Evolutionary conservation across 2,797 vertebrate species (phyloP), one percentile per base, ranked within the genome.

Genomic region (Takifugu rubripes): DNA sequence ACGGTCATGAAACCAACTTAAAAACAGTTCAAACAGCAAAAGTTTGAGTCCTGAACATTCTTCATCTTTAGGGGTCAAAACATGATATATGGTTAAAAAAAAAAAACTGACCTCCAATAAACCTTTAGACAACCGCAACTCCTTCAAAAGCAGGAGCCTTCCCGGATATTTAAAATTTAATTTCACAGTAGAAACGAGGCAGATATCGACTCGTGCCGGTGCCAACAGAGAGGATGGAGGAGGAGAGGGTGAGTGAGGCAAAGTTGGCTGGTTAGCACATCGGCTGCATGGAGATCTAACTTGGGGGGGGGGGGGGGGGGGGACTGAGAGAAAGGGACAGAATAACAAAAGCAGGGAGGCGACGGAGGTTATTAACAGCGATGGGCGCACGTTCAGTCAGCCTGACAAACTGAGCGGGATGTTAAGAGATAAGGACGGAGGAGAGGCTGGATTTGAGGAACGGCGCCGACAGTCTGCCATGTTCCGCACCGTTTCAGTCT

Each of bases 1-100:
- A 50, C 47, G 49, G 49, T 68, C 61, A 68, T 72, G 25, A 76
- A 67, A 46, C 21, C 62, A 55, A 48, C 36, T 53, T 17, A 43
- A 53, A 64, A 58, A 59, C 29, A 54, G 15, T 69, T 25, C 31
- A 6, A 64, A 64, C 45, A 57, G 49, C 46, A 24, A 46, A 25
- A 49, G 14, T 58, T 63, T 44, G 59, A 56, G 50, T 64, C 62
- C 52, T 74, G 52, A 90, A 86, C 77, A 79, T 49, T 82, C 50
- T 84, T 49, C 65, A 49, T 66, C 59, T 56, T 46, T 78, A 68
- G 60, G 62, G 66, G 24, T 75, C 49, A 77, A 85, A 84, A 81
- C 66, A 73, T 74, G 49, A 59, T 61, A 71, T 64, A 50, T 64
- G 47, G 52, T 85, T 64, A 49, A 81, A 68, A 71, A 75, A 71